These are phyloP conservation scores for Clivina fossor DNA, from an alignment of 2,888 invertebrate genomes.

Conservation along the genomic window DNA sequence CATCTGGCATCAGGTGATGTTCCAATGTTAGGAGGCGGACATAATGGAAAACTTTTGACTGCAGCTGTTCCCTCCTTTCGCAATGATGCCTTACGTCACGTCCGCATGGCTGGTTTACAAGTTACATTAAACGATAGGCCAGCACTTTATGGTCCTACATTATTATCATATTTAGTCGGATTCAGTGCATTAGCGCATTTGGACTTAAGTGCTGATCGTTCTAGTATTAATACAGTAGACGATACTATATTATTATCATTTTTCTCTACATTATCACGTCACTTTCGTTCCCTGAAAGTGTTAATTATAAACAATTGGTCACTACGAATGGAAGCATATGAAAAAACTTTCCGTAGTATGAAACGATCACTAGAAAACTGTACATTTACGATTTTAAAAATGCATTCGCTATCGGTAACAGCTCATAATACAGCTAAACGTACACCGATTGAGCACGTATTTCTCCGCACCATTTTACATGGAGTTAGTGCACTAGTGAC, in stretches of 20 bases:
- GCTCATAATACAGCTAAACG: constrained; percentile 50
- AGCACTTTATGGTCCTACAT: constrained; percentile 54
- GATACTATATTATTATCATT: constrained; percentile 55
- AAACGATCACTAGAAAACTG: constrained; percentile 49
- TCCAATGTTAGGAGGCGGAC: constrained; percentile 47
- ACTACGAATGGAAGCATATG: constrained; percentile 48
- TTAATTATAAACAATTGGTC: constrained; percentile 52
- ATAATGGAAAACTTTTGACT: constrained; percentile 13
- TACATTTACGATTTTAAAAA: constrained; percentile 50
- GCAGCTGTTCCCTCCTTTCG: constrained; percentile 11
- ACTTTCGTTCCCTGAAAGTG: constrained; percentile 53
- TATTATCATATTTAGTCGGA: constrained; percentile 55
- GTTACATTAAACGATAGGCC: constrained; percentile 52
- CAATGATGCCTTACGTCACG: constrained; percentile 54
- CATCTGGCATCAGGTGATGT: constrained; percentile 56
- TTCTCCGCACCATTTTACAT: constrained; percentile 47
- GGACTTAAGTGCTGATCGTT: constrained; percentile 55
- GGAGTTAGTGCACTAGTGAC: constrained; percentile 12
- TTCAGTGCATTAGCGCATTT: constrained; percentile 56
- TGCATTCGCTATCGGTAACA: constrained; percentile 45
- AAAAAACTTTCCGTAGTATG: constrained; percentile 49
- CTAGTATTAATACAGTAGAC: constrained; percentile 52
- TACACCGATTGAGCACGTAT: constrained; percentile 50
- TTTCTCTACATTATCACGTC: constrained; percentile 52
- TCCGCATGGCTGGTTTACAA: constrained; percentile 56